Conservation (phyloP, 2,888 invertebrate genomes). For the Meta bourneti region DNA sequence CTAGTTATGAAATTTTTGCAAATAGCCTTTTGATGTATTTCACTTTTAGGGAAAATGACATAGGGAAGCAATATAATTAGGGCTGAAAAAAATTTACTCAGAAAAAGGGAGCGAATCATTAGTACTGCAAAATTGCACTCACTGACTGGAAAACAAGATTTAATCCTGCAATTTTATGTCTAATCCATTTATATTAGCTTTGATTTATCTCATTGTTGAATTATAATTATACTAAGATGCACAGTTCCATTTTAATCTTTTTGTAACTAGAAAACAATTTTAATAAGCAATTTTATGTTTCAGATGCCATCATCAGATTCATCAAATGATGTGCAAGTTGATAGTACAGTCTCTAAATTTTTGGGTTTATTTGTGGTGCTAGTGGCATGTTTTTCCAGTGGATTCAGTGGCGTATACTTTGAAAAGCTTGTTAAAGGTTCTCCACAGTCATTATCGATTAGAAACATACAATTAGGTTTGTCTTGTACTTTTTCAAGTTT, state of each 20-base stretch:
- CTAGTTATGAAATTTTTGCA: too few species aligned
- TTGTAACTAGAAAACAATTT: neutral
- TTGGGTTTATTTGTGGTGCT: slow-evolving; percentile 82
- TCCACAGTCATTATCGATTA: slow-evolving; percentile 82
- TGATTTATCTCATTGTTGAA: neutral
- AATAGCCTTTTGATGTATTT: too few species aligned
- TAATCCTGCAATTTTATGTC: too few species aligned
- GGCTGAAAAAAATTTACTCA: too few species aligned
- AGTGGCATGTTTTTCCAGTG: slow-evolving; percentile 82
- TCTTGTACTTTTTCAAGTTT: neutral
- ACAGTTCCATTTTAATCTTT: neutral
- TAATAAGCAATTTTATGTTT: neutral
- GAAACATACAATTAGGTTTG: slow-evolving; percentile 83
- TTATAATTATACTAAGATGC: neutral
- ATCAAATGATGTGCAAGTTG: slow-evolving; percentile 7
- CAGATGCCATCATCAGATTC: slow-evolving; percentile 76
- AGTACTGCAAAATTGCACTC: too few species aligned
- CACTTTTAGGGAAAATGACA: too few species aligned
- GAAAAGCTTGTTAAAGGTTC: slow-evolving; percentile 83
- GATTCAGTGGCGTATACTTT: slow-evolving; percentile 84
- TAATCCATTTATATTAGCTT: too few species aligned
- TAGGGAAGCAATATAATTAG: too few species aligned
- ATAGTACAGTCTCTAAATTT: slow-evolving; percentile 77
- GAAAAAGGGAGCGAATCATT: too few species aligned
- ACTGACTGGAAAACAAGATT: too few species aligned